A percentile compares a stretch with the other conserved stretches of the same genome.
phyloP scores from a whole-genome alignment of 2,888 invertebrate genomes.

The Microctonus aethiopoides region DNA sequence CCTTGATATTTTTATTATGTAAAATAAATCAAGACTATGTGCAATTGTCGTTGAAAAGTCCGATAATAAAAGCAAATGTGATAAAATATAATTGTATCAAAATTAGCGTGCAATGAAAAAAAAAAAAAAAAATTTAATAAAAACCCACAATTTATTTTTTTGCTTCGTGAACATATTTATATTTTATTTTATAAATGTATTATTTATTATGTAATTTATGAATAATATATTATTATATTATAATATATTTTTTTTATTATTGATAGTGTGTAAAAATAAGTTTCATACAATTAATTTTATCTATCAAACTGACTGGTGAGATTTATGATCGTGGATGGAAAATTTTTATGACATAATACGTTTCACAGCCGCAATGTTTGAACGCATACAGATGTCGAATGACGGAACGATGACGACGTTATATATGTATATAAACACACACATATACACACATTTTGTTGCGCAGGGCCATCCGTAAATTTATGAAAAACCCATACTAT shows the following conservation, averaged over 20 bases:
- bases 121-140: background rate
- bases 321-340: background rate
- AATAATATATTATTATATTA: no score
- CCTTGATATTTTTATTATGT: background rate
- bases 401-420: background rate
- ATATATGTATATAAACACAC: background rate
- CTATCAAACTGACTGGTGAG: background rate
- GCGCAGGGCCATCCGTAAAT: conserved; percentile 45
- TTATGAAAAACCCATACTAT: conserved; percentile 57
- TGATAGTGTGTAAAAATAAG: background rate
- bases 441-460: background rate
- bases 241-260: no score
- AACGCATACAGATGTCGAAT: background rate
- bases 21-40: background rate
- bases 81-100: background rate
- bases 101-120: background rate
- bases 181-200: no score
- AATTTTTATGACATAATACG: background rate
- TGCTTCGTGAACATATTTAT: no score
- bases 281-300: background rate
- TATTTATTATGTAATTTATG: no score
- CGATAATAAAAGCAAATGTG: no score
- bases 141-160: no score
- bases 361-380: background rate
- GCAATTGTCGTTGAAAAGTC: background rate